Conservation (phyloP, 2,113 vertebrate species). For the Planiliza haematocheilus region DNA sequence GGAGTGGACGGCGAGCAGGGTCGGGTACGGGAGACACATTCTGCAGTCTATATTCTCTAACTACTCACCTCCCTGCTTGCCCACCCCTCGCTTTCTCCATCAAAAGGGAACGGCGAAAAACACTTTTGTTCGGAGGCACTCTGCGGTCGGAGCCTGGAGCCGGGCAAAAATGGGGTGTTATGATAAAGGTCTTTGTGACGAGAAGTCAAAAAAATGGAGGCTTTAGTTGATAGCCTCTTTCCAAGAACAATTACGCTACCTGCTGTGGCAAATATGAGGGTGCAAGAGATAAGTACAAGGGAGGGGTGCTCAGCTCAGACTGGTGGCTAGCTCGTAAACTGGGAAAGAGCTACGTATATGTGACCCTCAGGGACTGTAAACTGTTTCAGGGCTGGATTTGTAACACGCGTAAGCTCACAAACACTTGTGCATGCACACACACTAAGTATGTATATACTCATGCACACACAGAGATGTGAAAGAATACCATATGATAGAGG, state of each 20-base stretch:
- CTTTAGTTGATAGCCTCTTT: conserved; percentile 60
- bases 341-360: conserved; percentile 46
- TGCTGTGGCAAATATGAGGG: conserved; percentile 72
- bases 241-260: conserved; percentile 69
- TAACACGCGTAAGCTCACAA: conserved; percentile 25
- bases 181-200: conserved; percentile 60
- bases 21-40: conserved; percentile 43
- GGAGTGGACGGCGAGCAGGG: conserved; percentile 27
- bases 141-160: conserved; percentile 47
- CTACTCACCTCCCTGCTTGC: neutral
- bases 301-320: conserved; percentile 48
- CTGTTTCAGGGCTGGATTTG: conserved; percentile 34
- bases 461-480: neutral
- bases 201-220: conserved; percentile 66
- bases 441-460: neutral
- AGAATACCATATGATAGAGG: conserved; percentile 15
- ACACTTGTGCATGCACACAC: neutral
- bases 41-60: conserved; percentile 35
- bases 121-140: conserved; percentile 63
- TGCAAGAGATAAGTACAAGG: conserved; percentile 69
- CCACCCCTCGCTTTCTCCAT: conserved; percentile 16
- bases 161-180: conserved; percentile 53
- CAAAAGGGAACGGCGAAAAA: conserved; percentile 59
- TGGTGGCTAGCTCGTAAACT: conserved; percentile 68
- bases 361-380: conserved; percentile 65